Conservation (phyloP, 1,140 invertebrate species). For the Drosophila takahashii region DNA sequence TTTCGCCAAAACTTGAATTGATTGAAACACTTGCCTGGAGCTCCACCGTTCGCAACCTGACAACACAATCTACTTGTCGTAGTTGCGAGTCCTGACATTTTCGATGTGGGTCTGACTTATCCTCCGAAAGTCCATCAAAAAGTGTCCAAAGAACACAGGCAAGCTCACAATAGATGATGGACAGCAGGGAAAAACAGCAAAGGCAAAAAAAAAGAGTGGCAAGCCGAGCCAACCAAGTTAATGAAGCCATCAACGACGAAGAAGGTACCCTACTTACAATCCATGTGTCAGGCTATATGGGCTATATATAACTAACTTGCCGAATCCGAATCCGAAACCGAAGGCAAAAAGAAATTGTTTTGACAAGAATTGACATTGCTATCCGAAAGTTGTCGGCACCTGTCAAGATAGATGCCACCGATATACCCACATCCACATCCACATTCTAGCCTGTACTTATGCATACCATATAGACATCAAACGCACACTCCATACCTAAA, state of each 20-base stretch:
- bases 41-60: slow-evolving; percentile 15
- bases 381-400: slow-evolving; percentile 60
- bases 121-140: slow-evolving; percentile 13
- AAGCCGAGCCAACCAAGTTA: slow-evolving; percentile 53
- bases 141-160: slow-evolving; percentile 34
- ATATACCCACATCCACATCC: slow-evolving; percentile 23
- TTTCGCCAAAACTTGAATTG: slow-evolving; percentile 22
- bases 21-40: slow-evolving; percentile 42
- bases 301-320: slow-evolving; percentile 12
- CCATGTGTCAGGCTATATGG: slow-evolving; percentile 39
- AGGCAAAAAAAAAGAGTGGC: neutral
- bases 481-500: slow-evolving; percentile 4
- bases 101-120: slow-evolving; percentile 70
- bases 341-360: slow-evolving; percentile 41
- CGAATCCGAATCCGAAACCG: slow-evolving; percentile 2
- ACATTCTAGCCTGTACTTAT: slow-evolving; percentile 8
- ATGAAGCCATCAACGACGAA: slow-evolving; percentile 63
- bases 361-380: slow-evolving; percentile 52
- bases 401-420: slow-evolving; percentile 50
- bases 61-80: slow-evolving; percentile 20
- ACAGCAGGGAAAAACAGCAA: slow-evolving; percentile 2
- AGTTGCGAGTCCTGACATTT: slow-evolving; percentile 58
- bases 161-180: slow-evolving; percentile 33
- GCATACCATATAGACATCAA: slow-evolving; percentile 44
- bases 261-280: slow-evolving; percentile 52